Evolutionary conservation across 2,113 vertebrate species (phyloP), one percentile per base, ranked within the genome.

Genomic region (Istiophorus platypterus): DNA sequence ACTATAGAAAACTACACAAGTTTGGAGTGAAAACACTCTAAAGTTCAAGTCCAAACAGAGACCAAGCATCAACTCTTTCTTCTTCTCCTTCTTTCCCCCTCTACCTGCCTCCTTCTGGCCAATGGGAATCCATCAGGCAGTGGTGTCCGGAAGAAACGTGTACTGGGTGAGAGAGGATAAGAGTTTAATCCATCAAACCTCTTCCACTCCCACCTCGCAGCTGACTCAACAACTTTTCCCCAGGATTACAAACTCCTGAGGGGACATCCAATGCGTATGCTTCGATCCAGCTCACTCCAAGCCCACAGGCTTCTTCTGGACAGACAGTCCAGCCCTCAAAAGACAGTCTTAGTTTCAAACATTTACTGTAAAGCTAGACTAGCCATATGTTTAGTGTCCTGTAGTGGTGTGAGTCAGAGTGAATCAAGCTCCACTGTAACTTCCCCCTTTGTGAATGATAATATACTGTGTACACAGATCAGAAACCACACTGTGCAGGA

Each of bases 181-280:
- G 86, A 85, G 85, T 91, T 93, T 90, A 93, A 93, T 94, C 92
- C 86, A 92, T 94, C 92, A 92, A 90, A 91, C 90, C 84, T 76
- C 79, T 81, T 82, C 82, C 79, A 85, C 72, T 85, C 81, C 85
- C 83, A 80, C 80, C 42, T 52, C 41, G 9, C 45, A 72, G 89
- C 93, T 94, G 92, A 93, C 90, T 92, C 90, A 56, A 89, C 91
- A 89, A 76, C 81, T 91, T 76, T 83, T 72, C 78, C 24, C 14
- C 4, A n/a, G 92, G 91, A 90, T 92, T 91, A 89, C 77, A 85
- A 81, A 83, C 85, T 86, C 84, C 80, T 69, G 15, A 15, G 64
- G 64, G 75, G 65, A 56, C 13, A 12, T 41, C 31, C 37, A 24
- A 42, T 29, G 29, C 1, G 0, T 29, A 49, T 1, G 8, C 15